phyloP scores from a whole-genome alignment of 1,140 invertebrate species.

The Drosophila arawakana region DNA sequence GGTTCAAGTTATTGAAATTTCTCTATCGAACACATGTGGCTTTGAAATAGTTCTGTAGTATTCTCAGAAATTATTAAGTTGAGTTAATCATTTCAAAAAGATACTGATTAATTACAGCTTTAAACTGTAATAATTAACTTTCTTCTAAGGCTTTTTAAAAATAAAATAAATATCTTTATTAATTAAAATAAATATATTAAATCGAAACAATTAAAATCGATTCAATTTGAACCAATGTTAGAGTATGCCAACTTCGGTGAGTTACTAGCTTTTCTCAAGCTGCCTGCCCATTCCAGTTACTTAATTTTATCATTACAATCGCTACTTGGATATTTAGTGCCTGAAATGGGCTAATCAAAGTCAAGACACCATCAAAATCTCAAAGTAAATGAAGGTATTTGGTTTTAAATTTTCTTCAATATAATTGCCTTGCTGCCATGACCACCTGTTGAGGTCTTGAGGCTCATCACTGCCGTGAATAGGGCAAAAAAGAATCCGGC shows the following conservation, averaged over 20 bases:
- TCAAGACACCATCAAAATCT: slow-evolving; percentile 36
- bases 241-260: slow-evolving; percentile 16
- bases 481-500: slow-evolving; percentile 94
- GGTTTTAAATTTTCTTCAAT: slow-evolving; percentile 67
- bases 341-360: slow-evolving; percentile 22
- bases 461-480: slow-evolving; percentile 88
- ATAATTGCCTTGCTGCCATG: slow-evolving; percentile 73
- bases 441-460: slow-evolving; percentile 81
- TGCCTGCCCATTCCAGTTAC: slow-evolving; percentile 30
- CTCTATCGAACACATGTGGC: slow-evolving; percentile 8
- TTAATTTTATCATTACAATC: slow-evolving; percentile 43
- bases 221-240: slow-evolving; percentile 18
- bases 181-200: slow-evolving; percentile 18
- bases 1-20: slow-evolving; percentile 56
- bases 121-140: not conserved
- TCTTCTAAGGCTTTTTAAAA: not conserved
- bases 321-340: slow-evolving; percentile 17
- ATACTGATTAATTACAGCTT: not conserved
- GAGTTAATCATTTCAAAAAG: not conserved
- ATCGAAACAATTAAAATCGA: not conserved
- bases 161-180: slow-evolving; percentile 4
- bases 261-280: not conserved
- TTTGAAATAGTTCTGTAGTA: not conserved
- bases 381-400: slow-evolving; percentile 13
- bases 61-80: too few relatives aligned